These are phyloP conservation scores for Jaculus jaculus DNA, from an alignment of 2,113 vertebrate genomes.

Conservation along the genomic window DNA sequence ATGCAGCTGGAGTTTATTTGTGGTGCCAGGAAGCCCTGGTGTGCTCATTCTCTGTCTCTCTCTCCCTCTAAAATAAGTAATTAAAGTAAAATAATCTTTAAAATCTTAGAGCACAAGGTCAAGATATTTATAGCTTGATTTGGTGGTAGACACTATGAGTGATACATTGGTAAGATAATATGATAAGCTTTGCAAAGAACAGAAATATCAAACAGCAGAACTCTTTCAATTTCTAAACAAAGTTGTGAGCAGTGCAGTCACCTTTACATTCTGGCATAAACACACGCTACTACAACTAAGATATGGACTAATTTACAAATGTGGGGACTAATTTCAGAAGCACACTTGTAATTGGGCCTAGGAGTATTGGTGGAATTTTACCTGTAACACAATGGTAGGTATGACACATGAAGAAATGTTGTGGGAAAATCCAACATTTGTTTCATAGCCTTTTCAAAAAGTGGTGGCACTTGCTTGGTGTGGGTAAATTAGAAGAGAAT, in stretches of 20 bases:
- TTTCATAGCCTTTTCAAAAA: not conserved
- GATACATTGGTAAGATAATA: not conserved
- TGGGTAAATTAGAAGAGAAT: not conserved
- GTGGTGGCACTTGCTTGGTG: not conserved
- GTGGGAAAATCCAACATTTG: not conserved
- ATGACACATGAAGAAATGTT: not conserved
- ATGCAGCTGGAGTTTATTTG: too few species aligned
- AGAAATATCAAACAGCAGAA: not conserved
- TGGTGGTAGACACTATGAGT: not conserved
- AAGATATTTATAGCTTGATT: not conserved
- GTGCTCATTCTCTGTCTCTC: too few species aligned
- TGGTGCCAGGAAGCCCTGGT: too few species aligned
- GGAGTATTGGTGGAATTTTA: not conserved
- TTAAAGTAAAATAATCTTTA: too few species aligned
- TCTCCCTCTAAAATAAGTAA: too few species aligned
- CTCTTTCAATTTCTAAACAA: too few species aligned
- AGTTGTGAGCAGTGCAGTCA: too few species aligned
- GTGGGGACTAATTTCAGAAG: not conserved
- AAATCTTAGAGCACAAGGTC: too few species aligned
- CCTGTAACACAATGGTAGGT: not conserved
- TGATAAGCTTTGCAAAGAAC: not conserved
- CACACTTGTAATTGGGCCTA: not conserved
- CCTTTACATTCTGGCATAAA: not conserved
- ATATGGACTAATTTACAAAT: not conserved
- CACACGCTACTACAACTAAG: not conserved